Evolutionary conservation across 64 coral and sea anemone species (phyloP), one percentile per base, ranked within the genome.

Genomic region (Montipora cactus): DNA sequence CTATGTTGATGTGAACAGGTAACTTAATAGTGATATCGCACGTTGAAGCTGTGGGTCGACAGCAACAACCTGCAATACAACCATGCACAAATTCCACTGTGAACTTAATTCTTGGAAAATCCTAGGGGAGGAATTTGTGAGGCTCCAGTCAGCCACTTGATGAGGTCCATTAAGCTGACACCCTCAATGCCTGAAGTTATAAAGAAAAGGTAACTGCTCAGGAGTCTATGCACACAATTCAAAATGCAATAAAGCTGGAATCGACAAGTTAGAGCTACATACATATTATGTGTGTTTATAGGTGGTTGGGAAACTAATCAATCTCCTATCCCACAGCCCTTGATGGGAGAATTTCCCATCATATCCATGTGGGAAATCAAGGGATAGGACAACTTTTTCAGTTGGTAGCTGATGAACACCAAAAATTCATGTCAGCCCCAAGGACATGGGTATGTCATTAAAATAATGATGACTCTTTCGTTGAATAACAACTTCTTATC

Each of bases 31-130:
- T 19, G 44, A 92, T 44, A 20, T 92, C 80, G 58, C 90, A 92
- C 16, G 80, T 92, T 76, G 80, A 92, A 15, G 79, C 59, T 18
- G 89, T 90, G 49, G 89, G 89, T 47, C 23, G 51, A 49, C 89
- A 90, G 7, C 57, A 61, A 37, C 90, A 92, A 16, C 62, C 66
- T 75, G 52, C 12, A 76, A 18, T 9, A 57, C 90, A 92, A 25
- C 81, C 90, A 92, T 93, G 89, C 14, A 91, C 77, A 91, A 92
- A 92, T 8, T 50, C 83, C 52, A 88, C n/a, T 16, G 59, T 88
- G 59, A 93, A 73, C 79, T 81, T 25, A 25, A 25, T 25, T 93
- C 76, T 93, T 82, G 44, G 84, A 47, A 88, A 88, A 88, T 12
- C 84, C 92, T 67, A 93, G 84, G 47, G 92, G 92, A 79, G 84